Conservation (phyloP, 2,113 vertebrate genomes). For the Neopipo cinnamomea region DNA sequence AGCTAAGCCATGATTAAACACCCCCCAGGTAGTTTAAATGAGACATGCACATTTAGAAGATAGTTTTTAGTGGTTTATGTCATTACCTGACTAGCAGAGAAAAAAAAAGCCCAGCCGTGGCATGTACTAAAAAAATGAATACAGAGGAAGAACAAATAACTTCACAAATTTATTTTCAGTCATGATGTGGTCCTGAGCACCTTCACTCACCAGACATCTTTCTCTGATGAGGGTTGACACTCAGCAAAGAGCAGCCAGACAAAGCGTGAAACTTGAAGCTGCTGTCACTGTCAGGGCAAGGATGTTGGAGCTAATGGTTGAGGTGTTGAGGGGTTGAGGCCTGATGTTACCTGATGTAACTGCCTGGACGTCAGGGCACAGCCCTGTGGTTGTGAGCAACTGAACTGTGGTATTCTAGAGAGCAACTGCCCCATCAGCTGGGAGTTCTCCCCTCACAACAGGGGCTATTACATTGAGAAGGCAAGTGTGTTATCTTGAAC, state of each 20-base stretch:
- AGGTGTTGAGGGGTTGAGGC: too few relatives aligned
- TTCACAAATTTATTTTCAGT: not conserved
- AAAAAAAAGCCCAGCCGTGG: not conserved
- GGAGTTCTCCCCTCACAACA: not conserved
- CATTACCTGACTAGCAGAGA: constrained; percentile 13
- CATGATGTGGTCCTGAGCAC: not conserved
- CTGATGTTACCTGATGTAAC: too few relatives aligned
- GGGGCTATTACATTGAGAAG: not conserved
- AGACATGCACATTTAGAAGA: not conserved
- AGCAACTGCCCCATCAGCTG: not conserved
- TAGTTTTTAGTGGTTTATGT: not conserved
- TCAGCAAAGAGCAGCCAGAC: not conserved
- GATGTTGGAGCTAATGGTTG: not conserved
- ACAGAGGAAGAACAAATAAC: not conserved
- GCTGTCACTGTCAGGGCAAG: not conserved
- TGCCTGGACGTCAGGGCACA: not conserved
- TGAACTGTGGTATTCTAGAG: not conserved
- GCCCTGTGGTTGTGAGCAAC: rapidly evolving
- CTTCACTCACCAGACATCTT: not conserved
- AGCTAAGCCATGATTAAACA: constrained; percentile 54
- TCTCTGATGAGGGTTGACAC: not conserved
- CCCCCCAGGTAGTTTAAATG: constrained; percentile 24
- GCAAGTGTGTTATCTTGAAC: not conserved
- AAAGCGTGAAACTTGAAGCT: not conserved
- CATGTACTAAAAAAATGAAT: not conserved